Evolutionary conservation across 23 tunicate genomes (phyloP).

Genomic region (Ascidia mentula): DNA sequence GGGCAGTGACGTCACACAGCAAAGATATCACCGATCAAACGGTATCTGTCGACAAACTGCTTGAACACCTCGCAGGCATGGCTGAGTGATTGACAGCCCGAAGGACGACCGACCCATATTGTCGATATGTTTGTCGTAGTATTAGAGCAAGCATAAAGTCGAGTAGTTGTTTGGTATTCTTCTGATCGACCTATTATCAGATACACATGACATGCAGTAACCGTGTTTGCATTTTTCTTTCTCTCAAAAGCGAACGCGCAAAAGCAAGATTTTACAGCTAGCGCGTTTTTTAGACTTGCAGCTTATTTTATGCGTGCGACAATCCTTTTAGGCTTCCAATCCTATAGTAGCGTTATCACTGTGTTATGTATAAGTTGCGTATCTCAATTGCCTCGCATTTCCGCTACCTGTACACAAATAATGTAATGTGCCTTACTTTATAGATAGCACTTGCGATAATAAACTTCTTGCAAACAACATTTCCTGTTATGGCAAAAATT

Average conservation of each 20-base stretch:
- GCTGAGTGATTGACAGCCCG: background rate
- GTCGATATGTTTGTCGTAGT: too few relatives aligned
- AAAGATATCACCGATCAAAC: background rate
- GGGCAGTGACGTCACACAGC: slow-evolving; percentile 42
- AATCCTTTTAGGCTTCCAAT: background rate
- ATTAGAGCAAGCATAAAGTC: too few relatives aligned
- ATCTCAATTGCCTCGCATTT: background rate
- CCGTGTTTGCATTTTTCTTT: background rate
- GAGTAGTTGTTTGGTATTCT: too few relatives aligned
- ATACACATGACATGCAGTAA: slow-evolving; percentile 10
- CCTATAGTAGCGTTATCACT: background rate
- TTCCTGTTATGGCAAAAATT: background rate
- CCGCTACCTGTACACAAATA: background rate
- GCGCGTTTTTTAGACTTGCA: background rate
- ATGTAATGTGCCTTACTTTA: too few relatives aligned
- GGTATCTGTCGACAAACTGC: slow-evolving; percentile 42
- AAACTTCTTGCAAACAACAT: background rate
- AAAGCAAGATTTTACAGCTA: background rate
- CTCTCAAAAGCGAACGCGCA: too few relatives aligned
- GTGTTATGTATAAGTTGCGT: background rate
- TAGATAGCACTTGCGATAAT: background rate
- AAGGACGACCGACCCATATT: background rate
- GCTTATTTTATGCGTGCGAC: background rate
- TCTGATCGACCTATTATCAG: too few relatives aligned
- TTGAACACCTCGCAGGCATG: slow-evolving; percentile 13